Evolutionary conservation across 1,140 invertebrate species (phyloP).

Genomic region (Aleiodes sp.): DNA sequence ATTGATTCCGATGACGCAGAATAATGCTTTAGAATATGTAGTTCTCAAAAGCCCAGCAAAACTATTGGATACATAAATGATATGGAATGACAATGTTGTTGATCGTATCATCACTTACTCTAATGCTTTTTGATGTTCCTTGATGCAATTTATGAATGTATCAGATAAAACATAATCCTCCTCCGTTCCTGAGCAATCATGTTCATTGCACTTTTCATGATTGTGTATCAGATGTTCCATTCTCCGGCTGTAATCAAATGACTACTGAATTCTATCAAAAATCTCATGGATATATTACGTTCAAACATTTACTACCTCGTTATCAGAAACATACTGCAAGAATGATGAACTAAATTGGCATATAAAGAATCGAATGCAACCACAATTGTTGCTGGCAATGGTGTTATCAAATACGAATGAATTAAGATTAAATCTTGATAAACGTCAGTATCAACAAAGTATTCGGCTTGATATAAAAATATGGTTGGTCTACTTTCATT

Average conservation of each 20-base stretch:
- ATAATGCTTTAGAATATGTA: neutral
- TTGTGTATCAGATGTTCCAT: neutral
- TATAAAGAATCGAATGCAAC: constrained; percentile 31
- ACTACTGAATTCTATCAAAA: neutral
- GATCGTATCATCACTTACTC: neutral
- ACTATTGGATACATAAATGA: neutral
- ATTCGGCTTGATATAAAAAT: constrained; percentile 31
- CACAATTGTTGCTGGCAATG: constrained; percentile 20
- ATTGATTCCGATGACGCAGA: neutral
- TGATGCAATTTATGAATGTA: neutral
- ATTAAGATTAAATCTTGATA: constrained; percentile 31
- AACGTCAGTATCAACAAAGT: constrained; percentile 31
- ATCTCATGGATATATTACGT: too few species aligned
- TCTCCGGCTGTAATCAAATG: neutral
- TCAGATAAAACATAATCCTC: too few species aligned
- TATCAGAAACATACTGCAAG: constrained; percentile 31
- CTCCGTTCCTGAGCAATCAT: neutral
- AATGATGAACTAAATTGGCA: constrained; percentile 27
- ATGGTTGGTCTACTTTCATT: constrained; percentile 31
- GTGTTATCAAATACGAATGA: constrained; percentile 28
- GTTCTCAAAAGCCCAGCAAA: neutral
- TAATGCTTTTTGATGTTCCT: neutral
- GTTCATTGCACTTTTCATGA: neutral
- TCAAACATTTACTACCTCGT: constrained; percentile 26
- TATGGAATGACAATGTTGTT: neutral